Base-by-base conservation (phyloP, 1,140 invertebrate species). In the Drosophila oshimai region DNA sequence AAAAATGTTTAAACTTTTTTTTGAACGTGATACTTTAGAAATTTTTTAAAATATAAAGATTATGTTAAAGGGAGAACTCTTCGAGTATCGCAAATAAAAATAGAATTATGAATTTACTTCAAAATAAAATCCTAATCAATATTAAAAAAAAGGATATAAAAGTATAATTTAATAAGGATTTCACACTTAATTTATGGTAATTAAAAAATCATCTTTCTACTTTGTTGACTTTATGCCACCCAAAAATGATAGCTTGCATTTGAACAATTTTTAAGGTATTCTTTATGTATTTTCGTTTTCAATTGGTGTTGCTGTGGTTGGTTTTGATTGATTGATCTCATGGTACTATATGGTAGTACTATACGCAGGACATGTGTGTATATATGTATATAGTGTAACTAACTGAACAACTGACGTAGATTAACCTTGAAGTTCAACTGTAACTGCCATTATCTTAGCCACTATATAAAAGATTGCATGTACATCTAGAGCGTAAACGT, bases 401-500 rank as follows among this genome's bases (percentile, higher is more conserved):
- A 61, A 61, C 49, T 51, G 15, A 55, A 55, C 57, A 41, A 29
- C 34, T 61, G 34, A 60, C 57, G 34, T 15, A 36, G 13, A 36
- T 7, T 13, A 49, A 34, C 46, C 29, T 29, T n/a, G n/a, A n/a
- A n/a, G 45, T 18, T 31, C 15, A 51, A 62, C 50, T 62, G 51
- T 24, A 34, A 34, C 12, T 34, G 15, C 7, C 15, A 36, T 15
- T 36, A 13, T 20, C 51, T 57, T 64, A 64, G n/a, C 46, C 9
- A 37, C 10, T 73, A 73, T 72, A 46, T 72, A 72, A 72, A 54
- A 73, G 22, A 68, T 31, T 69, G 31, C 46, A 68, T 51, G 42
- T 64, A 64, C 57, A 73, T 61, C 42, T 73, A 73, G 47, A 64
- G 46, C 45, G 45, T 61, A 61, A 60, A 34, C 37, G 60, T 26